Conservation (phyloP, 2,113 vertebrate species). For the Melanerpes formicivorus region DNA sequence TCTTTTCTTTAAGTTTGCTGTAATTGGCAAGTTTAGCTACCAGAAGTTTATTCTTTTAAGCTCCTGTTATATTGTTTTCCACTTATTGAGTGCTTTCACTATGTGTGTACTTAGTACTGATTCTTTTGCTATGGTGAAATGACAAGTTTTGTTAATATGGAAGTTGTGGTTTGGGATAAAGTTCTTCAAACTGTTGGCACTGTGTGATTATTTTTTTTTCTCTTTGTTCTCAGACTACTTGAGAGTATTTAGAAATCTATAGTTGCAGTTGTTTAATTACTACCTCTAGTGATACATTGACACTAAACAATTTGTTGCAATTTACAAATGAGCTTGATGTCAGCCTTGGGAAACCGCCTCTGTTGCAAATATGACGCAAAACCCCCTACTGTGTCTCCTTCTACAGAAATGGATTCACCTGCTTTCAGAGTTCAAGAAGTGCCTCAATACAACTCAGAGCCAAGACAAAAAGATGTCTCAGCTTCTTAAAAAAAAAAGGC, state of each 20-base stretch:
- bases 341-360: neutral
- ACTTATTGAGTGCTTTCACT: neutral
- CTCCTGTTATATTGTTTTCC: constrained; percentile 15
- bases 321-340: neutral
- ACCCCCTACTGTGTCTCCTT: neutral
- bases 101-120: neutral
- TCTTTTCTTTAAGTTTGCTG: constrained; percentile 39
- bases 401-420: neutral
- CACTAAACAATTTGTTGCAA: neutral
- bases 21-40: neutral
- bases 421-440: neutral
- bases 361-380: neutral
- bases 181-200: constrained; percentile 10
- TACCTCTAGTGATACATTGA: neutral
- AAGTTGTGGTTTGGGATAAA: constrained; percentile 54
- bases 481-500: neutral
- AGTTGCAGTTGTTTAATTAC: neutral
- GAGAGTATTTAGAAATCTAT: neutral
- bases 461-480: neutral
- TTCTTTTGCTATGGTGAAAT: constrained; percentile 46
- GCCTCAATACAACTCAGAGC: neutral
- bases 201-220: constrained; percentile 20
- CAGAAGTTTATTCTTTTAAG: constrained; percentile 36
- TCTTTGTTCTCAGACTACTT: constrained; percentile 1
- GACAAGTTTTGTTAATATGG: constrained; percentile 49